Percentiles rank a stretch among this genome's conserved stretches.
Conservation (phyloP, 2,113 vertebrate genomes). For the Emydocephalus ijimae region DNA sequence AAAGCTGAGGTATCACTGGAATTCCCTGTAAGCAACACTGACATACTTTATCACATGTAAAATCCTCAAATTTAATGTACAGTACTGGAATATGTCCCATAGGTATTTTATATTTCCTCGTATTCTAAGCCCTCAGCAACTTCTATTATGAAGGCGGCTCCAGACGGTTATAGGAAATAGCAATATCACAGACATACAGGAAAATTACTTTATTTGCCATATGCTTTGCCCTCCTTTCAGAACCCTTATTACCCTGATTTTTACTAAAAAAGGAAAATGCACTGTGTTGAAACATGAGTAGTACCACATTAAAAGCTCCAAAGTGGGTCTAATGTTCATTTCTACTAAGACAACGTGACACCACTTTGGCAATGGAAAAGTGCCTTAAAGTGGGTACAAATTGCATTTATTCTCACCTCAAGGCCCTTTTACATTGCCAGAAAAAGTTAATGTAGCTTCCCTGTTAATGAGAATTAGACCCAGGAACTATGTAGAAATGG, state of each 20-base stretch:
- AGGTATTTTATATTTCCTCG: conserved; percentile 75
- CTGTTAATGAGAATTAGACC: conserved; percentile 32
- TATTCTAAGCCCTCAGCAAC: conserved; percentile 71
- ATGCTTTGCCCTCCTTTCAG: conserved; percentile 53
- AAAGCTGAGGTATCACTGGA: conserved; percentile 83
- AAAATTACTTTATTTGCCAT: conserved; percentile 65
- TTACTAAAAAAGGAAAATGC: conserved; percentile 55
- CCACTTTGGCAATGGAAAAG: conserved; percentile 34
- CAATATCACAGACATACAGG: conserved; percentile 56
- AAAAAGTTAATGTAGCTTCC: conserved; percentile 31
- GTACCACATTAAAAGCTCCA: conserved; percentile 38
- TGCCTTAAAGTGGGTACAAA: conserved; percentile 39
- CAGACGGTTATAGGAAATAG: conserved; percentile 63
- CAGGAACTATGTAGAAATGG: conserved; percentile 20
- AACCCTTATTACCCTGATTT: conserved; percentile 58
- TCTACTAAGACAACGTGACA: conserved; percentile 33
- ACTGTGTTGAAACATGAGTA: conserved; percentile 31
- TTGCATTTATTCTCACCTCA: conserved; percentile 32
- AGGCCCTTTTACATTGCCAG: conserved; percentile 24
- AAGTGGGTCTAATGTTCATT: conserved; percentile 40
- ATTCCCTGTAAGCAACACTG: conserved; percentile 84
- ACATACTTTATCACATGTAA: conserved; percentile 84
- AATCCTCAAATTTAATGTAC: conserved; percentile 89
- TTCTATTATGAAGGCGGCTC: conserved; percentile 66
- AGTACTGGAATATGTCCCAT: conserved; percentile 72